Percentiles rank a stretch among this genome's conserved stretches.
Evolutionary conservation across 2,113 vertebrate species (phyloP).

Genomic region (Leucoraja erinaceus): DNA sequence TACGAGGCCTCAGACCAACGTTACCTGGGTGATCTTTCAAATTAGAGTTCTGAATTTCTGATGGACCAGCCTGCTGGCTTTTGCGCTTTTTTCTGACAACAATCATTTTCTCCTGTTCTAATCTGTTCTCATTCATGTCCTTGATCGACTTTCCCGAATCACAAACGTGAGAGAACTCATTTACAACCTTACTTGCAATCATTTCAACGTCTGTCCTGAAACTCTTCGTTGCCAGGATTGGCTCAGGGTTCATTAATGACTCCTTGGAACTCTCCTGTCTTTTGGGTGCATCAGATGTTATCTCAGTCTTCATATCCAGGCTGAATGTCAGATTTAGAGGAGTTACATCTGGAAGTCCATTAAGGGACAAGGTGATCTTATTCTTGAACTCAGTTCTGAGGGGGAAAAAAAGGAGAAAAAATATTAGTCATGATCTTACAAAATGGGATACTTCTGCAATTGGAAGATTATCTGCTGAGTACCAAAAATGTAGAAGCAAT

Average conservation of each 20-base stretch:
- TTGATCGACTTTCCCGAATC: conserved; percentile 69
- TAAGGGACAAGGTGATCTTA: conserved; percentile 61
- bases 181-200: conserved; percentile 84
- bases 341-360: conserved; percentile 64
- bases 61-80: conserved; percentile 94
- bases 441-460: neutral
- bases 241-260: conserved; percentile 82
- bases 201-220: conserved; percentile 83
- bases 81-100: conserved; percentile 87
- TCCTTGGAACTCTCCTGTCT: conserved; percentile 91
- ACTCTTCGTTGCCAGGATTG: conserved; percentile 76
- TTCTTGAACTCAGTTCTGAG: conserved; percentile 51
- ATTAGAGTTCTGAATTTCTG: conserved; percentile 69
- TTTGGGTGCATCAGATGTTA: conserved; percentile 79
- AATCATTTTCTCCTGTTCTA: conserved; percentile 75
- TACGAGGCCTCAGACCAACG: conserved; percentile 62
- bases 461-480: neutral
- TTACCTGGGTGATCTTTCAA: conserved; percentile 70
- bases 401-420: conserved; percentile 43
- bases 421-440: neutral
- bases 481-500: neutral
- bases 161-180: conserved; percentile 83
- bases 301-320: conserved; percentile 97
- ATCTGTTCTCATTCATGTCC: conserved; percentile 64
- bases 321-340: conserved; percentile 53